Evolutionary conservation across 1,140 invertebrate species (phyloP), one percentile per base, ranked within the genome.

Genomic region (Lasioglossum albipes): DNA sequence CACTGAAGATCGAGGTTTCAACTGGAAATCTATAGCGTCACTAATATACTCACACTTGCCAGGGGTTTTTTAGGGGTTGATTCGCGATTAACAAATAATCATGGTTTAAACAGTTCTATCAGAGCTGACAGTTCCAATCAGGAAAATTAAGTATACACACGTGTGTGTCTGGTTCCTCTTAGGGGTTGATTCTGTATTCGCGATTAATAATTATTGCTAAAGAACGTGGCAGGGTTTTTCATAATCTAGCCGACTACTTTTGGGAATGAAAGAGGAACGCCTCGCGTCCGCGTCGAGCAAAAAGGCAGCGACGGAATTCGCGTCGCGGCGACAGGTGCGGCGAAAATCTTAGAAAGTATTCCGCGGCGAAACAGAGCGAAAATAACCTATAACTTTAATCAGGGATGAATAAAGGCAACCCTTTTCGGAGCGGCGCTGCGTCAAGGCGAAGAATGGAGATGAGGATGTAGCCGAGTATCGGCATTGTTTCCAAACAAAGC

Each of bases 401-500:
- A 92, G 89, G 89, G 83, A 83, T 89, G 89, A 89, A 93, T 92
- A 92, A 92, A 92, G 85, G 89, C 90, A 91, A 91, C 90, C 91
- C 89, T 89, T 92, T 91, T 92, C 83, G 90, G 83, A 84, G 88
- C 89, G 84, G 87, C 84, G 88, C 90, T 92, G 89, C 91, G 92
- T 93, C 92, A 93, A 93, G 91, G 89, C 92, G 92, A 91, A 93
- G 92, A 93, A 93, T 93, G 90, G 91, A 93, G 91, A 93, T 93
- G 92, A 93, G 92, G 93, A 93, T 93, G 92, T 93, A 93, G 92
- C 92, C 83, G 92, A 93, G 92, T 93, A 93, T 93, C 91, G 92
- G 92, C 91, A 93, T 93, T 93, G 93, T 93, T 93, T 93, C 90
- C 92, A 93, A 93, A 93, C 93, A 93, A 93, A 93, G 93, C 92